Evolutionary conservation across 2,888 invertebrate species (phyloP).

Genomic region (Suillia variegata): DNA sequence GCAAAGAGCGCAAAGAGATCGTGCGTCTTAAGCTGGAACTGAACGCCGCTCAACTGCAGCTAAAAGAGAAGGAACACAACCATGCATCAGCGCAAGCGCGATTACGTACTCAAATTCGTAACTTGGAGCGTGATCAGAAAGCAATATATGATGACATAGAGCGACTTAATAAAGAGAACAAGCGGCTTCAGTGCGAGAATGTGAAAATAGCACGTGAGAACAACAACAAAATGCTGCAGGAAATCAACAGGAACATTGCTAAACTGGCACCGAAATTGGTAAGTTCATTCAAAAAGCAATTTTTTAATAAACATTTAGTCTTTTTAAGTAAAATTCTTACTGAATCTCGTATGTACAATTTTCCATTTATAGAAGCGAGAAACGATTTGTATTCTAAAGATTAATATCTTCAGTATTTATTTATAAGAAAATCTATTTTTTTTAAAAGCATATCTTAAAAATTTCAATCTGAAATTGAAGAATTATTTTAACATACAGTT

Average conservation of each 20-base stretch:
- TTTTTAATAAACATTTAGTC: no score
- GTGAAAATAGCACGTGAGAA: conserved; percentile 65
- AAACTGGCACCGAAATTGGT: conserved; percentile 59
- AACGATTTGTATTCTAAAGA: neutral
- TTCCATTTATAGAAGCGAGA: neutral
- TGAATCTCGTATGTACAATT: neutral
- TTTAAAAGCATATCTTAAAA: no score
- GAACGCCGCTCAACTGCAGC: conserved; percentile 69
- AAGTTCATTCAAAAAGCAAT: conserved; percentile 17
- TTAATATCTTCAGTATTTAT: no score
- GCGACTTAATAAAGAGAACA: conserved; percentile 71
- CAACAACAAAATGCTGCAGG: conserved; percentile 77
- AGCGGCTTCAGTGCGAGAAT: conserved; percentile 68
- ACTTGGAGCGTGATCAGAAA: conserved; percentile 73
- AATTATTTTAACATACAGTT: no score
- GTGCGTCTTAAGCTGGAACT: conserved; percentile 70
- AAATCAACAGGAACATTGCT: conserved; percentile 72
- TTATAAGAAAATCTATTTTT: no score
- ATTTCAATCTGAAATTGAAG: no score
- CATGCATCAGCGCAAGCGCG: conserved; percentile 75
- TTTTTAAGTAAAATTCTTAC: no score
- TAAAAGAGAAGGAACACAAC: conserved; percentile 74
- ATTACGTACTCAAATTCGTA: conserved; percentile 75
- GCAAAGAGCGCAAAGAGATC: conserved; percentile 75
- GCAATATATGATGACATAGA: conserved; percentile 71